A percentile compares a stretch with the other conserved stretches of the same genome.
Evolutionary conservation across 2,888 invertebrate species (phyloP).

Genomic region (Cerastoderma edule): DNA sequence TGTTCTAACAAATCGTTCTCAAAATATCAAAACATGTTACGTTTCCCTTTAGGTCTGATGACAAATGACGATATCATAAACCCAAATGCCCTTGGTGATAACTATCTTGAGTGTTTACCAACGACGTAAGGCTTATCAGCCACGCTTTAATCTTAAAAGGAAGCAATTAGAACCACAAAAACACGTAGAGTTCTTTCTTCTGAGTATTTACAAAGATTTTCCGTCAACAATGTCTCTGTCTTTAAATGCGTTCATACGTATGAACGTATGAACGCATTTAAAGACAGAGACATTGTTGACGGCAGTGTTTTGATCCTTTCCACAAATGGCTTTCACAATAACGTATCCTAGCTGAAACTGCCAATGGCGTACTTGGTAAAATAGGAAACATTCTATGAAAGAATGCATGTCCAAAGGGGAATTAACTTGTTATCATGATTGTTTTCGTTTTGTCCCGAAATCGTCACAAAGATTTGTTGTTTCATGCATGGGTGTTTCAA

Average conservation of each 20-base stretch:
- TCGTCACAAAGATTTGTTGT: too few species aligned
- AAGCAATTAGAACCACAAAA: background rate
- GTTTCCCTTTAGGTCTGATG: background rate
- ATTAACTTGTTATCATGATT: too few species aligned
- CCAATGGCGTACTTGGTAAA: too few species aligned
- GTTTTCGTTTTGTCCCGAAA: too few species aligned
- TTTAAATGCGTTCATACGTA: background rate
- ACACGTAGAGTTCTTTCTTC: background rate
- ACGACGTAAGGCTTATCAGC: background rate
- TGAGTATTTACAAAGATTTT: background rate
- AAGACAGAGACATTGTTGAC: background rate
- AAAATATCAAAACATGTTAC: too few species aligned
- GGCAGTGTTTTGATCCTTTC: background rate
- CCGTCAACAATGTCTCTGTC: background rate
- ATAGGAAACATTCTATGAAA: too few species aligned
- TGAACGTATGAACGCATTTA: background rate
- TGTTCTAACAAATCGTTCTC: too few species aligned
- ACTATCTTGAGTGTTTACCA: background rate
- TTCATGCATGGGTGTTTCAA: too few species aligned
- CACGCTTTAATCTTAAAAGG: constrained; percentile 19
- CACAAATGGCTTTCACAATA: background rate
- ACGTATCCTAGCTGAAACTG: too few species aligned
- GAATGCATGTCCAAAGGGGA: too few species aligned
- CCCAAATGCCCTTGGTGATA: background rate
- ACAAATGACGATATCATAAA: background rate